Base-by-base conservation (phyloP, 1,140 invertebrate genomes). In the Musca domestica region DNA sequence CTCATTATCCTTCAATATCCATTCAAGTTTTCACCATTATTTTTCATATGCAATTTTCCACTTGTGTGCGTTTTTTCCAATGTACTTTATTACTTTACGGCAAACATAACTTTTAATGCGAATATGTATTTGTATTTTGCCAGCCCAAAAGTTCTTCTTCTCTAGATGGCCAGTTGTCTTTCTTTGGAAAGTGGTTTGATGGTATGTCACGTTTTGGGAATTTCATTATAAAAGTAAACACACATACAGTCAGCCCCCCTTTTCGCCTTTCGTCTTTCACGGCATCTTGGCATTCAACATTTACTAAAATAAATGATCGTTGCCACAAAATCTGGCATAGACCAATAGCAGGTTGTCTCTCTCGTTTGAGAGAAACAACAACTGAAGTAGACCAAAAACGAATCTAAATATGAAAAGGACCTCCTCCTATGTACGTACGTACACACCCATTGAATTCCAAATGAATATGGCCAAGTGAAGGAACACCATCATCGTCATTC, bases 131-230 rank as follows among this genome's bases (percentile, higher is more conserved):
- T 64, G 20, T 64, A 20, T 64, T n/a, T 22, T 12, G 19, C 64
- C 20, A 19, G 12, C 48, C n/a, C 15, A 7, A 25, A 17, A 17
- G 56, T 58, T 22, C 9, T 27, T 12, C 20, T 66, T 54, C 47
- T 54, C 14, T 1, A 22, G 22, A 25, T 61, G 15, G 56, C 27
- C 27, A 25, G 19, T 61, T 19, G 23, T 61, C 15, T 25, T 27
- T 19, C 25, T 30, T n/a, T 5, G 7, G 9, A 22, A 17, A 22
- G 56, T 25, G 4, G n/a, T 61, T 61, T 19, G 56, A 27, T 27
- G 22, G 20, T 52, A 30, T 67, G 66, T 67, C 66, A 67, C 66
- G 66, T 67, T 67, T 58, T 27, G 47, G 54, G 54, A 56, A 67
- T 67, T 67, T 58, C 66, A 58, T 67, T 67, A 67, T 67, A 41